Evolutionary conservation across 2,113 vertebrate species (phyloP).

Genomic region (Bambusicola thoracicus): DNA sequence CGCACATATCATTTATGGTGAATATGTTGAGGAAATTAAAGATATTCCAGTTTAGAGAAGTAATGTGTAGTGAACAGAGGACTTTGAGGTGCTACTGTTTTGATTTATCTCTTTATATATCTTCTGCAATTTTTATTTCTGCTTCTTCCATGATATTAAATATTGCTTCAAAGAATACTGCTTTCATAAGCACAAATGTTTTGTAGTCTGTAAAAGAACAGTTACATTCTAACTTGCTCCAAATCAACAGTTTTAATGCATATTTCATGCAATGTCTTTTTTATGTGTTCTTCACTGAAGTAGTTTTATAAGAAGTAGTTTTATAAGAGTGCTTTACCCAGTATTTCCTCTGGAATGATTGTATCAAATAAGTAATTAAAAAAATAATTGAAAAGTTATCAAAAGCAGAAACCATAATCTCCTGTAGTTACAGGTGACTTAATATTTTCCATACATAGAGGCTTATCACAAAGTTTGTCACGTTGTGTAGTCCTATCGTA

Average conservation of each 20-base stretch:
- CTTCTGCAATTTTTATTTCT: slow-evolving; percentile 7
- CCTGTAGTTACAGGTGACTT: not conserved
- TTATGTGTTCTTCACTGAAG: not conserved
- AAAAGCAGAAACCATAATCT: not conserved
- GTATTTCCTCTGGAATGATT: not conserved
- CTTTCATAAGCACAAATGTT: not conserved
- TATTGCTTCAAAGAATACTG: not conserved
- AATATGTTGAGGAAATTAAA: slow-evolving; percentile 6
- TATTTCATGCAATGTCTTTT: not conserved
- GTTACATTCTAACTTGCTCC: not conserved
- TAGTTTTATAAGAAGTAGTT: not conserved
- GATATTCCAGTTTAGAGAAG: not conserved
- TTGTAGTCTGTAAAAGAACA: not conserved
- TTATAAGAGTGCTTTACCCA: not conserved
- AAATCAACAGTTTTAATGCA: not conserved
- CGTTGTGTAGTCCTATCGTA: not conserved
- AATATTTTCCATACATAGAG: not conserved
- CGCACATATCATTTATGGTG: not conserved
- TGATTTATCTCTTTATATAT: not conserved
- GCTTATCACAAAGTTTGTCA: not conserved
- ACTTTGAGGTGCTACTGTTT: not conserved
- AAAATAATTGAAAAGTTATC: not conserved
- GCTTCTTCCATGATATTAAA: not conserved
- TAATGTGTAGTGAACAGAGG: not conserved
- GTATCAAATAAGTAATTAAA: not conserved